A percentile compares a stretch with the other conserved stretches of the same genome.
phyloP scores from a whole-genome alignment of 2,888 invertebrate species.

The Cantharis lateralis region DNA sequence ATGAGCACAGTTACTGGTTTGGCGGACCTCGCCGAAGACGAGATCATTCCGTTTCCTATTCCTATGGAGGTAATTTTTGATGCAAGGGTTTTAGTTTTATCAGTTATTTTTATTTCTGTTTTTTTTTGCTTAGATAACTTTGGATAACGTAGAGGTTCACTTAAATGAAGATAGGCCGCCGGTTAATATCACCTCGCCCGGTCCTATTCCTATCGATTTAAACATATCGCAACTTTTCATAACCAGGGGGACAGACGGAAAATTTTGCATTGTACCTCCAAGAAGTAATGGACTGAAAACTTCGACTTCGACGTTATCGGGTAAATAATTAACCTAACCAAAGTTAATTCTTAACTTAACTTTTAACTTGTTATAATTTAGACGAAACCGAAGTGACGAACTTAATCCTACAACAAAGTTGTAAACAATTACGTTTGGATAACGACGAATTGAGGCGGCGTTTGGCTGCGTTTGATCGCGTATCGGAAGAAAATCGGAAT shows the following conservation, averaged over 20 bases:
- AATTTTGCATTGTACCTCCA: slow-evolving; percentile 71
- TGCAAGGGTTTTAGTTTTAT: slow-evolving; percentile 14
- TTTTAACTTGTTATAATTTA: neutral
- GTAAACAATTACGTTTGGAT: slow-evolving; percentile 62
- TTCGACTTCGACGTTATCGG: slow-evolving; percentile 32
- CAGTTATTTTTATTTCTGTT: slow-evolving; percentile 32
- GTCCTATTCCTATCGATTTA: slow-evolving; percentile 78
- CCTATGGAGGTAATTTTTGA: slow-evolving; percentile 72
- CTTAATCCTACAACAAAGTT: slow-evolving; percentile 54
- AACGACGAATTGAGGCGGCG: slow-evolving; percentile 68
- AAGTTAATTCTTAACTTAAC: neutral
- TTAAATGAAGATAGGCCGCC: slow-evolving; percentile 84
- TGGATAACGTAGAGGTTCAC: slow-evolving; percentile 77
- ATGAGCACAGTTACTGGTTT: slow-evolving; percentile 84
- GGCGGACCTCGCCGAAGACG: slow-evolving; percentile 85
- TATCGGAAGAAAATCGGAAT: slow-evolving; percentile 64
- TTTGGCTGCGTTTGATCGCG: slow-evolving; percentile 62
- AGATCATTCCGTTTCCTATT: slow-evolving; percentile 78
- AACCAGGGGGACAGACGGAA: slow-evolving; percentile 73
- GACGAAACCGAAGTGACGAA: slow-evolving; percentile 29
- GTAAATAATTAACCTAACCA: slow-evolving; percentile 15
- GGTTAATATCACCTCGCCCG: slow-evolving; percentile 79
- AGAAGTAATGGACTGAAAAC: slow-evolving; percentile 16
- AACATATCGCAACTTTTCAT: slow-evolving; percentile 72
- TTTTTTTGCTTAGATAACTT: slow-evolving; percentile 60